Evolutionary conservation across 2,113 vertebrate genomes (phyloP).

Genomic region (Ptilorrhoa leucosticta): DNA sequence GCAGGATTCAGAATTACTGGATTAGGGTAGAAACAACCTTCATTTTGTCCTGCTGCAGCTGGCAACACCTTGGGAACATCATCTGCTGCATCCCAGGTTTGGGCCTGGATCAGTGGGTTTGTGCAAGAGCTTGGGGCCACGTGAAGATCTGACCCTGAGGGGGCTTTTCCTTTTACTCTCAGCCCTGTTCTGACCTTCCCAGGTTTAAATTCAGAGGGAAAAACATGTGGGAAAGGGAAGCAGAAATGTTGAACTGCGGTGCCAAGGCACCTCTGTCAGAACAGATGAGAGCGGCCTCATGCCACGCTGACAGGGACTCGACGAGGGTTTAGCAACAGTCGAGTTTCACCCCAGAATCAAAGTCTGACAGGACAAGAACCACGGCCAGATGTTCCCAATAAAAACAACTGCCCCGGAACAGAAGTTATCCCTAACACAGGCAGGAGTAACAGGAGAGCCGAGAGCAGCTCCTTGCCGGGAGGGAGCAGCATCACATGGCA

Average conservation of each 20-base stretch:
- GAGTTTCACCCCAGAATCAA: not conserved
- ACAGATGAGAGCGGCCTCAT: fast-evolving
- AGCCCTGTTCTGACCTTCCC: not conserved
- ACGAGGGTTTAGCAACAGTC: not conserved
- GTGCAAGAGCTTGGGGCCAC: fast-evolving
- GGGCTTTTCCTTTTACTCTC: not conserved
- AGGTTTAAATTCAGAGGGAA: not conserved
- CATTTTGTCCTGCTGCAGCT: not conserved
- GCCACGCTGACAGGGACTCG: fast-evolving
- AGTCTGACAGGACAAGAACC: not conserved
- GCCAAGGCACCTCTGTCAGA: not conserved
- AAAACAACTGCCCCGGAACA: not conserved
- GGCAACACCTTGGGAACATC: not conserved
- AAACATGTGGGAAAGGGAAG: not conserved
- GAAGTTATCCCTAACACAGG: not conserved
- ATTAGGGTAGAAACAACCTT: not conserved
- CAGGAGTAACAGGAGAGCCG: not conserved
- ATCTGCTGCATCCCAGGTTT: not conserved
- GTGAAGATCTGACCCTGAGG: fast-evolving
- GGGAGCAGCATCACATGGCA: not conserved
- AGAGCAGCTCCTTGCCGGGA: not conserved
- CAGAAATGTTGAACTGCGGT: not conserved
- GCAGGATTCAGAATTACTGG: not conserved
- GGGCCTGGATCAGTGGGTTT: fast-evolving
- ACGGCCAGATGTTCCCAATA: not conserved